These are phyloP conservation scores for Drosophila trichaetosa DNA, from an alignment of 2,888 invertebrate species.

Conservation along the genomic window DNA sequence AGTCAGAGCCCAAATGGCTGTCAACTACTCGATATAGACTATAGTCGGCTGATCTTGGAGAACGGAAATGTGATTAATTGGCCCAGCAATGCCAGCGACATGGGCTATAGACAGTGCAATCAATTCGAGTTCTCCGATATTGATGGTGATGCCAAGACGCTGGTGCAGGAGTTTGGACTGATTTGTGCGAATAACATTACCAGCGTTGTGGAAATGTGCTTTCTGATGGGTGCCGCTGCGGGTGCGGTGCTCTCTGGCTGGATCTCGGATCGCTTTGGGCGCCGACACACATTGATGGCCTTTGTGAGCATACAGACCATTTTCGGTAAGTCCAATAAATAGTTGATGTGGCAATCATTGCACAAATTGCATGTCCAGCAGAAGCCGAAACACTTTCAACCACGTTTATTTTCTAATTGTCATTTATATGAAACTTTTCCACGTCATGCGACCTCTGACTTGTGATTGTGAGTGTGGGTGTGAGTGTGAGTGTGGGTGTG, in stretches of 20 bases:
- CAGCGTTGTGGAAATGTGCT: constrained; percentile 88
- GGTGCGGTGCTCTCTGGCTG: constrained; percentile 89
- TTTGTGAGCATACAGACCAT: constrained; percentile 86
- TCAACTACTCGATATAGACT: constrained; percentile 81
- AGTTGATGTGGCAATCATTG: constrained; percentile 38
- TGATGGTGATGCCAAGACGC: constrained; percentile 83
- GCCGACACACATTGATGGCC: constrained; percentile 87
- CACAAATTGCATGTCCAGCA: constrained; percentile 33
- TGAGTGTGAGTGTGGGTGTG: background rate
- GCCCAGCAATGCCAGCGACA: constrained; percentile 47
- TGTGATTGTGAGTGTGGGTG: constrained; percentile 2
- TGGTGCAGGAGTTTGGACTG: constrained; percentile 87
- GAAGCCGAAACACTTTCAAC: constrained; percentile 36
- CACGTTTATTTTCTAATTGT: constrained; percentile 66
- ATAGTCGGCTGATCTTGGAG: constrained; percentile 48
- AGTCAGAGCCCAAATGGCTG: constrained; percentile 86
- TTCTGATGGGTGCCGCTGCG: constrained; percentile 88
- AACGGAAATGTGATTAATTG: constrained; percentile 62
- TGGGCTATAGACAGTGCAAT: constrained; percentile 77
- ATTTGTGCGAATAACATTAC: constrained; percentile 87
- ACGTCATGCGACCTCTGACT: constrained; percentile 12
- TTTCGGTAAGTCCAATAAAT: constrained; percentile 85
- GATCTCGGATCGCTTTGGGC: constrained; percentile 88
- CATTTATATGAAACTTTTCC: constrained; percentile 62
- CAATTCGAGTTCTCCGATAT: constrained; percentile 84